These are phyloP conservation scores for Lycocerus yunnanus DNA, from an alignment of 2,888 invertebrate species.

Conservation along the genomic window DNA sequence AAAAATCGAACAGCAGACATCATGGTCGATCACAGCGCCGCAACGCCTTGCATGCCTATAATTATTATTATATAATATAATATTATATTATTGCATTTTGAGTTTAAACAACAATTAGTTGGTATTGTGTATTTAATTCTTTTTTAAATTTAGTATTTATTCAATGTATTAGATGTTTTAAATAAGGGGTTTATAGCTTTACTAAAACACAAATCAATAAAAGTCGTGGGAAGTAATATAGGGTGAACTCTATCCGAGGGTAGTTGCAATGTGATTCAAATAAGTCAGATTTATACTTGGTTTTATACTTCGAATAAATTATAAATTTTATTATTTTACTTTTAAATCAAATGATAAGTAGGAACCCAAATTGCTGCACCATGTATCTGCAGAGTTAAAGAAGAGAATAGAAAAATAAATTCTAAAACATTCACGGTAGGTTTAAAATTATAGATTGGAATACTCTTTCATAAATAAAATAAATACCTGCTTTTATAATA, in stretches of 20 bases:
- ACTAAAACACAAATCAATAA: neutral
- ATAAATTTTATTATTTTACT: too few relatives aligned
- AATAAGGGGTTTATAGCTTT: neutral
- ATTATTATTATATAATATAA: neutral
- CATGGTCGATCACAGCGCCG: slow-evolving; percentile 46
- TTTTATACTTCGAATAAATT: neutral
- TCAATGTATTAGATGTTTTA: neutral
- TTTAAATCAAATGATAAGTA: too few relatives aligned
- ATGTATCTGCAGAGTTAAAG: too few relatives aligned
- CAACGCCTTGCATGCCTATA: slow-evolving; percentile 36
- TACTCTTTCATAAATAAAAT: too few relatives aligned
- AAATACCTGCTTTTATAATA: too few relatives aligned
- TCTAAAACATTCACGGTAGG: too few relatives aligned
- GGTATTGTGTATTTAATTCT: neutral
- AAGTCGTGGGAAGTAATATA: neutral
- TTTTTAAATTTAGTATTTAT: neutral
- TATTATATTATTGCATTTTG: neutral
- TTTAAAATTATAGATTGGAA: too few relatives aligned
- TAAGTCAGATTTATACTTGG: neutral
- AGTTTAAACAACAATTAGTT: neutral
- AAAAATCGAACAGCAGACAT: slow-evolving; percentile 55
- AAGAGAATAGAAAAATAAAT: too few relatives aligned
- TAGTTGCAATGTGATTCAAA: neutral
- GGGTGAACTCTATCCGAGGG: neutral
- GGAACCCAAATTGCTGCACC: too few relatives aligned